A percentile compares a stretch with the other conserved stretches of the same genome.
Conservation (phyloP, 2,113 vertebrate species). For the Amblyornis subalaris region DNA sequence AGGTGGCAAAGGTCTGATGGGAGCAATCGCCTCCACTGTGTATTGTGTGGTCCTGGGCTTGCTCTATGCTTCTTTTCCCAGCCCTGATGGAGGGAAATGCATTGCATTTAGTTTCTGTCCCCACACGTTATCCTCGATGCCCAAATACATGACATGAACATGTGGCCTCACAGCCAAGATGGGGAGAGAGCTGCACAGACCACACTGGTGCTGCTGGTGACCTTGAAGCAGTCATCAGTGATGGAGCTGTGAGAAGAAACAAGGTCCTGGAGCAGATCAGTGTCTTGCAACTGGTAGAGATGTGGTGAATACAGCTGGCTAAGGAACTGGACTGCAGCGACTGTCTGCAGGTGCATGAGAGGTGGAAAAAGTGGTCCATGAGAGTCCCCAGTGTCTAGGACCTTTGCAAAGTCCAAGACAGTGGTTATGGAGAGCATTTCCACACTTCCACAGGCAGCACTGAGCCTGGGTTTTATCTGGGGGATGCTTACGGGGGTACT, state of each 20-base stretch:
- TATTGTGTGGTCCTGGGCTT: background rate
- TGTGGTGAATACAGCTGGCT: background rate
- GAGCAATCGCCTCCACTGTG: background rate
- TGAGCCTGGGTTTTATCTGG: background rate
- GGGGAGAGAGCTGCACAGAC: background rate
- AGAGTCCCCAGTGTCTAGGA: background rate
- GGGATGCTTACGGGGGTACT: background rate
- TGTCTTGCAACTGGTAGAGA: background rate
- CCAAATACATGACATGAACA: background rate
- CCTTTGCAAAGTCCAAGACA: background rate
- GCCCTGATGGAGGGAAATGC: background rate
- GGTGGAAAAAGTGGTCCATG: background rate
- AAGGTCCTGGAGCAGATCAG: background rate
- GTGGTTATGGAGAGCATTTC: background rate
- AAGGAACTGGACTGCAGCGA: background rate
- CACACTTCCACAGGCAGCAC: background rate
- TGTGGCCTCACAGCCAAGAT: background rate
- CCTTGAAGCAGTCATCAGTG: accelerated
- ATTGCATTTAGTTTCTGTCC: background rate
- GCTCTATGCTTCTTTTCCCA: background rate
- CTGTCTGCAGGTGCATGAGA: background rate
- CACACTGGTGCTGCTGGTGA: background rate
- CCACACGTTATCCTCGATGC: background rate
- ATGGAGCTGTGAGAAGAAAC: background rate
- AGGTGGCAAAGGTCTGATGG: background rate